These are phyloP conservation scores for human DNA, from an alignment of 2,113 vertebrate species.

Conservation along the genomic window GRCh38 chr12:4315001-4315500, in stretches of 20 bases:
- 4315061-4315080: too few relatives aligned
- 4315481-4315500: not conserved
- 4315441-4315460: not conserved
- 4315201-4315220: too few relatives aligned
- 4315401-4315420: not conserved
- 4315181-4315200: too few relatives aligned
- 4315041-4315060: too few relatives aligned
- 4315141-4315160: too few relatives aligned
- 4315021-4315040: too few relatives aligned
- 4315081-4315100: too few relatives aligned
- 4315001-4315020: too few relatives aligned
- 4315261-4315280: not conserved
- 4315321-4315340: not conserved
- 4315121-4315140: too few relatives aligned
- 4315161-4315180: too few relatives aligned
- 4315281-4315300: not conserved
- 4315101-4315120: too few relatives aligned
- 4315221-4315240: conserved; percentile 35
- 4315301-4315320: not conserved
- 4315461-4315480: not conserved
- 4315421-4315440: not conserved
- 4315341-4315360: not conserved
- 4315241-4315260: not conserved
- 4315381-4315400: not conserved
- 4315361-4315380: not conserved